Evolutionary conservation across 2,113 vertebrate species (phyloP).

Genomic region (Scytalopus superciliaris): DNA sequence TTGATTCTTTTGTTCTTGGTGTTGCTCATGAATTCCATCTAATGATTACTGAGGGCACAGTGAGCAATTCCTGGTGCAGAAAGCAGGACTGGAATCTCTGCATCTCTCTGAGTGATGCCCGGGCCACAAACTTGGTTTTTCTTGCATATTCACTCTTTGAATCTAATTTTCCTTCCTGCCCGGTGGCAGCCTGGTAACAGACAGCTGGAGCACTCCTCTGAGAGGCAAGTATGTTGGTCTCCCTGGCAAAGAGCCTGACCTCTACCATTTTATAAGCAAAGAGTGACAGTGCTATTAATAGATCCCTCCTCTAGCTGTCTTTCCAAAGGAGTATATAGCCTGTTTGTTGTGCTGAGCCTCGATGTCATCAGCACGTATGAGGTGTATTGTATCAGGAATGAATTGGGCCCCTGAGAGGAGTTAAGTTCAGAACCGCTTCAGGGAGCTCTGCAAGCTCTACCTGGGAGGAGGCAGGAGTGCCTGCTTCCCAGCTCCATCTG

Average conservation of each 20-base stretch:
- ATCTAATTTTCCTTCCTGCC: constrained; percentile 31
- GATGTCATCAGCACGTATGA: not conserved
- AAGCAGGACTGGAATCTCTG: not conserved
- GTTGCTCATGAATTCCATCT: not conserved
- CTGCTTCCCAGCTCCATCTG: not conserved
- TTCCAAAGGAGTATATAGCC: not conserved
- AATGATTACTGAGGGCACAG: not conserved
- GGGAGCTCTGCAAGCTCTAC: not conserved
- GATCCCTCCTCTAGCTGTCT: not conserved
- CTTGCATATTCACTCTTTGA: not conserved
- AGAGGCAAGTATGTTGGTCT: not conserved
- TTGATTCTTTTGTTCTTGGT: not conserved
- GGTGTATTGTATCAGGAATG: not conserved
- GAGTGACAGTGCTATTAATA: constrained; percentile 47
- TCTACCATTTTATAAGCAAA: constrained; percentile 30
- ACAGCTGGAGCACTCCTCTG: constrained; percentile 37
- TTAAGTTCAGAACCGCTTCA: not conserved
- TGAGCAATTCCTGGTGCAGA: not conserved
- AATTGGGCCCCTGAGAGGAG: not conserved
- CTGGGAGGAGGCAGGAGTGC: not conserved
- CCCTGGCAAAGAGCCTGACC: constrained; percentile 48
- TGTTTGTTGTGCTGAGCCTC: not conserved
- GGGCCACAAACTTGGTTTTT: not conserved
- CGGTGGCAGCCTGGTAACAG: constrained; percentile 40
- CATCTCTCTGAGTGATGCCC: not conserved